Evolutionary conservation across 2,797 vertebrate species (phyloP).

Genomic region (Tadarida brasiliensis): DNA sequence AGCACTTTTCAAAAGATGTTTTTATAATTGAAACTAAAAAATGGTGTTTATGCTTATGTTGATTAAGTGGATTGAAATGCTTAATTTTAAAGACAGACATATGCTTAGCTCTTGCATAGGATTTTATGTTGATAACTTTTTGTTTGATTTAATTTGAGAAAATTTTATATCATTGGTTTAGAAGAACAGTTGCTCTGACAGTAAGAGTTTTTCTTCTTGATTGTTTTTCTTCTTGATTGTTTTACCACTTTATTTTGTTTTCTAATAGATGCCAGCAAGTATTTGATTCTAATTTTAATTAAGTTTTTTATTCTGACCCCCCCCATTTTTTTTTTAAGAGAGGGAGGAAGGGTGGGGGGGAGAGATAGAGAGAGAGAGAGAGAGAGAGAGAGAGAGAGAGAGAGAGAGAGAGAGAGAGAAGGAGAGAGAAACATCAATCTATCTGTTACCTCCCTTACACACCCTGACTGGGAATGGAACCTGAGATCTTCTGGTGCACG

Average conservation of each 20-base stretch:
- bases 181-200: not conserved
- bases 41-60: not conserved
- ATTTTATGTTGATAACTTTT: conserved; percentile 24
- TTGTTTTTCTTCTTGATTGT: conserved; percentile 9
- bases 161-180: not conserved
- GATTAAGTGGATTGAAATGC: conserved; percentile 4
- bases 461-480: too few species aligned
- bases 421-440: too few species aligned
- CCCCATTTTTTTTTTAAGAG: too few species aligned
- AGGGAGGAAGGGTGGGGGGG: too few species aligned
- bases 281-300: not conserved
- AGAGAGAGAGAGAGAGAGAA: too few species aligned
- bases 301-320: not conserved
- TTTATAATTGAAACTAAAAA: conserved; percentile 25
- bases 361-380: too few species aligned
- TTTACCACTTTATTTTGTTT: conserved; percentile 34
- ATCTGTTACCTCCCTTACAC: too few species aligned
- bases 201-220: not conserved
- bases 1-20: not conserved
- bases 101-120: not conserved
- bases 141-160: conserved; percentile 50
- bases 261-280: not conserved
- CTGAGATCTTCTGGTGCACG: too few species aligned
- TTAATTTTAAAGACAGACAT: not conserved
- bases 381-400: too few species aligned